Evolutionary conservation across 2,113 vertebrate species (phyloP), one percentile per base, ranked within the genome.

Genomic region (Vombatus ursinus): DNA sequence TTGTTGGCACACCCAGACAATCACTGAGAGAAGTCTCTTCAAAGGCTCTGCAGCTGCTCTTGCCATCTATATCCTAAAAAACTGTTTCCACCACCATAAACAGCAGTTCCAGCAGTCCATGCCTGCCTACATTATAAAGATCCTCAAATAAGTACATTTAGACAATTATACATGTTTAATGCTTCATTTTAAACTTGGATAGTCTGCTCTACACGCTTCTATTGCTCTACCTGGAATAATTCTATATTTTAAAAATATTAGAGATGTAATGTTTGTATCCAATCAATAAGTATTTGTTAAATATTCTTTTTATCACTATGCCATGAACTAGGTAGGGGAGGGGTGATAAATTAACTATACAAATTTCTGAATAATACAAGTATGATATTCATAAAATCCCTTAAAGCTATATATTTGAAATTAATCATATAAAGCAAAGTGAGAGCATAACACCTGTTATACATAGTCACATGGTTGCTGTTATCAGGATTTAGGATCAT

Each of bases 1-100:
- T 97, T 94, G 57, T 92, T 96, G 90, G 47, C 95, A 97, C 97
- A 93, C 68, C 48, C 52, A 95, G 93, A 91, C 68, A 96, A 96
- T 94, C 47, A 91, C 48, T 94, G 91, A 96, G 11, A 37, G 50
- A 94, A 97, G 95, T 96, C 94, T 90, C 95, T 94, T 97, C 91
- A 68, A 94, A 84, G 68, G 37, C 68, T 77, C 12, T 44, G 57
- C 19, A 77, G 53, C 53, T 96, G 49, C 37, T 84, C 16, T 84
- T 84, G 37, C 68, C 68, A 84, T 84, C 37, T 91, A 28, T 93
- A 92, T 95, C 96, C 96, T 91, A 93, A 47, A 95, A 95, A 52
- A 37, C 50, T 94, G 68, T 52, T 94, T 95, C 54, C 53, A 61
- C 53, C 57, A 53, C 28, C 26, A 8, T 57, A 54, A 68, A 96